Evolutionary conservation across 2,888 invertebrate species (phyloP), one percentile per base, ranked within the genome.

Genomic region (Pammene fasciana): DNA sequence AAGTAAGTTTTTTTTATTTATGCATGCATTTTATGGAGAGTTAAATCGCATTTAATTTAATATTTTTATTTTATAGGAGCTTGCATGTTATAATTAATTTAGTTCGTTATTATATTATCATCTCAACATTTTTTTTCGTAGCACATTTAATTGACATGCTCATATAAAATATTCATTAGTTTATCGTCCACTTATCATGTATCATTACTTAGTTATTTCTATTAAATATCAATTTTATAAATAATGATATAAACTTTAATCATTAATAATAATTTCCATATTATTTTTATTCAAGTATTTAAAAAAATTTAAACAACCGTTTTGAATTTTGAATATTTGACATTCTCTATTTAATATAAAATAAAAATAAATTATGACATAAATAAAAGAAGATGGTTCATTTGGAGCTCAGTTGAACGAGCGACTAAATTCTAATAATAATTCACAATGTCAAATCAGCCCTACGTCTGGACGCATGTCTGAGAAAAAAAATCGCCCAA

Each of bases 1-100:
- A 90, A 89, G 92, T 92, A 71, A 92, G 92, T 92, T 83, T 80
- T 74, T 72, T 73, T 67, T 65, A 16, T 72, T 72, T 54, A 67
- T 54, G 57, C 45, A 55, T 62, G 11, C 16, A n/a, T n/a, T n/a
- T n/a, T n/a, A n/a, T n/a, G n/a, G n/a, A n/a, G 26, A 26, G 36
- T 52, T 50, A 13, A 8, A 10, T 36, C n/a, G n/a, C n/a, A n/a
- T 13, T n/a, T 18, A 34, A 13, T 54, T 54, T 2, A 54, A 26
- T 18, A 5, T 34, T 34, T 34, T n/a, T 6, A 34, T 59, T 5
- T 59, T 18, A 8, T 43, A 43, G 1, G 9, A 5, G 9, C 6
- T 48, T 10, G 16, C 50, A 50, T 50, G 26, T 50, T 50, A 18
- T 50, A 11, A 50, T 18, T 50, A 18, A 50, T 18, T 50, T 50